Conservation (phyloP, 2,113 vertebrate genomes). For the Chionomys nivalis region DNA sequence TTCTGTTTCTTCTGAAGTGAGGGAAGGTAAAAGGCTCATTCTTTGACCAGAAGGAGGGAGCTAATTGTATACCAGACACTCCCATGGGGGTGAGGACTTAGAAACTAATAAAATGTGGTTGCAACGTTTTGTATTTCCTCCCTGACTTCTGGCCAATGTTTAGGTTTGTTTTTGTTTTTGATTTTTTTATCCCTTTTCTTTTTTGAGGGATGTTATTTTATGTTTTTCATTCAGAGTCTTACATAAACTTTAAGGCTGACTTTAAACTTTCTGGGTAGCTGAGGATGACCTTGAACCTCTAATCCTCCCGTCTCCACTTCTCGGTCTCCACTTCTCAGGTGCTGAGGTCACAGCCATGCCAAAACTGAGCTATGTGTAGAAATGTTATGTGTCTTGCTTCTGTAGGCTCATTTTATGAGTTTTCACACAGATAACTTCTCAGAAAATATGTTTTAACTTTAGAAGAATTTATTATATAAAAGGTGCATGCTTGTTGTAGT, state of each 20-base stretch:
- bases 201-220: background rate
- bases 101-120: background rate
- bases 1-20: constrained; percentile 22
- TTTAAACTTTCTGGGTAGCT: background rate
- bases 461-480: background rate
- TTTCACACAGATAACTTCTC: constrained; percentile 8
- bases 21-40: constrained; percentile 24
- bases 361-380: background rate
- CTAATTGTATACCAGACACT: background rate
- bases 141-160: background rate
- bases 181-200: background rate
- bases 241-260: background rate
- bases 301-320: background rate
- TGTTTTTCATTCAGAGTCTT: background rate
- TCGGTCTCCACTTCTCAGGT: background rate
- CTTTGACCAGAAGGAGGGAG: background rate
- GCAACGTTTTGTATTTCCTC: background rate
- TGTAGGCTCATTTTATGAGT: background rate
- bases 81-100: background rate
- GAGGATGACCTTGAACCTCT: background rate
- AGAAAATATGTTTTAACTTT: background rate
- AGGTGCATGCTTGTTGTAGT: background rate
- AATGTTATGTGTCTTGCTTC: background rate
- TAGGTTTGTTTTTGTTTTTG: background rate
- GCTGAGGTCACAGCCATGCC: background rate